These are phyloP conservation scores for Apamea crenata DNA, from an alignment of 2,888 invertebrate genomes.

Conservation along the genomic window DNA sequence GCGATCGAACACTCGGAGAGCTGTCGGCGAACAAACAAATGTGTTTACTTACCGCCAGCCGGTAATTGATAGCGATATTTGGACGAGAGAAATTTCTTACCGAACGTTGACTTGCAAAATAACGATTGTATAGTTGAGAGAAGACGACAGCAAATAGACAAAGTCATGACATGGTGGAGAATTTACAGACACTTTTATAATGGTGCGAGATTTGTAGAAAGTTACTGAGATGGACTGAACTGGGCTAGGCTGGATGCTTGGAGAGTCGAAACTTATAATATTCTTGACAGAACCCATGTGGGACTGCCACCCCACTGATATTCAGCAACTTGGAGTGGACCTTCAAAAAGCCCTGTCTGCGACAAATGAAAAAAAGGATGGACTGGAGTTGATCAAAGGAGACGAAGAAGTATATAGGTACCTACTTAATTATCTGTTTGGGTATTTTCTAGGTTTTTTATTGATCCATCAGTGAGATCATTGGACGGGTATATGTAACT, in stretches of 20 bases:
- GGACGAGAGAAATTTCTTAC: constrained; percentile 59
- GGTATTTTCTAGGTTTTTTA: constrained; percentile 31
- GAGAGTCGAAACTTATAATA: background rate
- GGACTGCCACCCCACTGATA: background rate
- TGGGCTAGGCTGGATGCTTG: background rate
- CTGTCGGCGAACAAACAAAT: constrained; percentile 56
- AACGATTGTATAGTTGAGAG: background rate
- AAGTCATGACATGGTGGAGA: background rate
- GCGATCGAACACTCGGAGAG: constrained; percentile 45
- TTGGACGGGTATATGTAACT: constrained; percentile 69
- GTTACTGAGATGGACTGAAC: background rate
- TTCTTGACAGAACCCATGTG: background rate
- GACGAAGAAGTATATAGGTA: background rate
- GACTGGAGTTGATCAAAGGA: background rate
- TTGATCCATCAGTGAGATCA: constrained; percentile 34
- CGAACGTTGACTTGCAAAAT: constrained; percentile 47
- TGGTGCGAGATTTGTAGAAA: background rate
- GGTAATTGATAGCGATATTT: constrained; percentile 63
- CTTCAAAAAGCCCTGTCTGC: background rate
- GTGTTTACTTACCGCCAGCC: constrained; percentile 62
- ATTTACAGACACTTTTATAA: constrained; percentile 1
- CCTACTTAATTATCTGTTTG: no score
- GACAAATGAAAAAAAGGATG: background rate
- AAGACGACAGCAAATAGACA: background rate
- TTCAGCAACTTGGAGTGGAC: background rate